Conservation (phyloP, 1,140 invertebrate species). For the Lepidurus packardi region DNA sequence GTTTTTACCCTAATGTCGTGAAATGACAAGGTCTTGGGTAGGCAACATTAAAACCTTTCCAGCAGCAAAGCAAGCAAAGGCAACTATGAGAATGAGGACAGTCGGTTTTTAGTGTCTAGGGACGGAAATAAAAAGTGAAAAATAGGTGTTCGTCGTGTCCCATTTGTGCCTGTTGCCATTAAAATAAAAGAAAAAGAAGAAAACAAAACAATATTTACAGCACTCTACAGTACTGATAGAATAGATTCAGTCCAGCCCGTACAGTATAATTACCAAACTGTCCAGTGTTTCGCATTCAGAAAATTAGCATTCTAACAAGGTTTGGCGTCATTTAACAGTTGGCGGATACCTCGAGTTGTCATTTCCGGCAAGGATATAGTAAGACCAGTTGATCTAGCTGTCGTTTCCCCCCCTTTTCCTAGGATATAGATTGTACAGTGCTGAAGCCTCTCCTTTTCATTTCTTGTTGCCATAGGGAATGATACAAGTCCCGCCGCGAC, state of each 20-base stretch:
- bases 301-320: slow-evolving; percentile 4
- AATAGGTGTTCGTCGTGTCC: not conserved
- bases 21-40: not conserved
- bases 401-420: not conserved
- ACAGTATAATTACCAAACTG: too few relatives aligned
- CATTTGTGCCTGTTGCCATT: slow-evolving; percentile 11
- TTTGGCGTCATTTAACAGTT: not conserved
- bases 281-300: not conserved
- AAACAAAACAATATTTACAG: not conserved
- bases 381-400: not conserved
- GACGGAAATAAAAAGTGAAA: slow-evolving; percentile 7
- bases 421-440: not conserved
- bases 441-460: not conserved
- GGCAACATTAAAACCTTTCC: not conserved
- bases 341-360: not conserved
- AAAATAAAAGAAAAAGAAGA: not conserved
- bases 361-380: not conserved
- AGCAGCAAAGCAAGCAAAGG: not conserved
- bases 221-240: too few relatives aligned
- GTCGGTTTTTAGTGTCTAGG: not conserved
- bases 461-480: not conserved
- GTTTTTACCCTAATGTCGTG: not conserved
- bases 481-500: not conserved
- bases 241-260: too few relatives aligned
- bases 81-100: not conserved